Evolutionary conservation across 2,113 vertebrate species (phyloP).

Genomic region (Campylomormyrus tamandua): DNA sequence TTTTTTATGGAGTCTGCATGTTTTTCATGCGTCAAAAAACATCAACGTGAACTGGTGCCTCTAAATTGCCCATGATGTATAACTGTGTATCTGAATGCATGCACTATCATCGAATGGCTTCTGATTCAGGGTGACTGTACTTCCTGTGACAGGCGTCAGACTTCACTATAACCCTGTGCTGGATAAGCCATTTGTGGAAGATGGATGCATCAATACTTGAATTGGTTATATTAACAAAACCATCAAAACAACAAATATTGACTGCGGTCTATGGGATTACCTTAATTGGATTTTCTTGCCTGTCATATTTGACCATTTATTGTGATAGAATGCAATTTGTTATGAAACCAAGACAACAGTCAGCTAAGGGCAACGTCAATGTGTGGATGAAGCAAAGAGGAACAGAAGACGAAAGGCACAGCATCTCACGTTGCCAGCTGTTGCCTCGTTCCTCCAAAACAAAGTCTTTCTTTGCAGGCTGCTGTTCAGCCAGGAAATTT

Average conservation of each 20-base stretch:
- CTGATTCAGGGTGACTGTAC: background rate
- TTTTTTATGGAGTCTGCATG: background rate
- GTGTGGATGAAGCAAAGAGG: background rate
- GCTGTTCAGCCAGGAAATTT: background rate
- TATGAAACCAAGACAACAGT: background rate
- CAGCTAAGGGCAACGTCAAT: background rate
- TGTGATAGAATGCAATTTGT: background rate
- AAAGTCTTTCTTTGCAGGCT: background rate
- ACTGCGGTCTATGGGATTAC: background rate
- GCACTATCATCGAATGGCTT: background rate
- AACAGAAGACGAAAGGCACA: background rate
- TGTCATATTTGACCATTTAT: background rate
- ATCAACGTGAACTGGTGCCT: background rate
- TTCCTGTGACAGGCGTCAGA: background rate
- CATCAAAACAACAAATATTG: background rate
- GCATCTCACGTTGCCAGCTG: background rate
- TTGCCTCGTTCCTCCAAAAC: background rate
- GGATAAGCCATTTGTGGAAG: background rate
- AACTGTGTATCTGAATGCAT: background rate
- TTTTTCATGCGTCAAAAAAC: background rate
- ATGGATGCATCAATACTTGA: background rate
- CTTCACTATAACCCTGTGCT: background rate
- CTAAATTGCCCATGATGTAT: background rate
- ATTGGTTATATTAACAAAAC: background rate
- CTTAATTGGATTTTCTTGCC: background rate